A percentile compares a stretch with the other conserved stretches of the same genome.
Conservation (phyloP, 2,888 invertebrate genomes). For the Vesta saturnalis region DNA sequence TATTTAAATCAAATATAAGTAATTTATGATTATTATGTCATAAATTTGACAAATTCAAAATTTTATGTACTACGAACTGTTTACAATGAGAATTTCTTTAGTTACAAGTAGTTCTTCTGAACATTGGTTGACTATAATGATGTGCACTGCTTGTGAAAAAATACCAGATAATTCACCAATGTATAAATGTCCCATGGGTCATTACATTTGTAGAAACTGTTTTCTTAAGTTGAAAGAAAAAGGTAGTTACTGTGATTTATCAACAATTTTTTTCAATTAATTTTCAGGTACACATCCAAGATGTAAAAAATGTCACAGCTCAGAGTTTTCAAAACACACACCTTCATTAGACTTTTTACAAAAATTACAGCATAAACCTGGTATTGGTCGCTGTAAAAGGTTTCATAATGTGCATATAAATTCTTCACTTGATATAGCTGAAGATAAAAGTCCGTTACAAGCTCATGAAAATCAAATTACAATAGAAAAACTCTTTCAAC, state of each 20-base stretch:
- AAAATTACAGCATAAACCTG: slow-evolving; percentile 54
- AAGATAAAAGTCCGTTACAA: not conserved
- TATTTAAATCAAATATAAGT: no score
- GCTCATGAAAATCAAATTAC: slow-evolving; percentile 43
- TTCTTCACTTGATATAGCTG: not conserved
- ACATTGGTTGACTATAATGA: slow-evolving; percentile 51
- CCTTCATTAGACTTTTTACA: slow-evolving; percentile 50
- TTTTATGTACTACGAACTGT: not conserved
- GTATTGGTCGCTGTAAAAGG: slow-evolving; percentile 54
- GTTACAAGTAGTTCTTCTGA: slow-evolving; percentile 30
- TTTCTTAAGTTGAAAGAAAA: slow-evolving; percentile 48
- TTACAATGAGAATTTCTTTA: not conserved
- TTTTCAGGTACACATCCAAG: slow-evolving; percentile 39
- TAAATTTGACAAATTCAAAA: slow-evolving; percentile 1
- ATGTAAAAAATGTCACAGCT: slow-evolving; percentile 42
- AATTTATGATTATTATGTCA: no score
- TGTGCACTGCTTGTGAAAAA: slow-evolving; percentile 54
- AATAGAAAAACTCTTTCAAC: slow-evolving; percentile 51
- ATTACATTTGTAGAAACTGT: slow-evolving; percentile 55
- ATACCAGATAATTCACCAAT: slow-evolving; percentile 54
- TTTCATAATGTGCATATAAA: not conserved
- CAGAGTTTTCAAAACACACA: slow-evolving; percentile 38
- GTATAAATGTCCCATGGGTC: slow-evolving; percentile 54
- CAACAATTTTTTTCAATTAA: not conserved
- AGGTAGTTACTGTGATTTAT: slow-evolving; percentile 39